Evolutionary conservation across 2,888 invertebrate species (phyloP).

Genomic region (Phengaris arion): DNA sequence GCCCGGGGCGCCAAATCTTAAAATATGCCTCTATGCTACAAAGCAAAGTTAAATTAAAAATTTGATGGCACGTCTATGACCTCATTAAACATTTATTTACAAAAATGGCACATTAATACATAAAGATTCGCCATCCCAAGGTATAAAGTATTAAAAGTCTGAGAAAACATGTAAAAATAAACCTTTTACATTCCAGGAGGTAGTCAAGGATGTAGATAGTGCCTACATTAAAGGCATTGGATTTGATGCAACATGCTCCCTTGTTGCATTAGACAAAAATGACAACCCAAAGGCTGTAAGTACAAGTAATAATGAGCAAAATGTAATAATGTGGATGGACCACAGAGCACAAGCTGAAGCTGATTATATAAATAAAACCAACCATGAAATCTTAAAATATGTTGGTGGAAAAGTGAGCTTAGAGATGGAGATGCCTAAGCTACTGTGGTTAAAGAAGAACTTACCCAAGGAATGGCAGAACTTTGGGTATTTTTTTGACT

Average conservation of each 20-base stretch:
- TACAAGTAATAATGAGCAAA: slow-evolving; percentile 84
- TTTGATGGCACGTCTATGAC: no score
- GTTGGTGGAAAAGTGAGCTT: slow-evolving; percentile 95
- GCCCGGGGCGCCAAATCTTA: no score
- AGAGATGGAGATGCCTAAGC: slow-evolving; percentile 98
- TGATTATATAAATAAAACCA: slow-evolving; percentile 85
- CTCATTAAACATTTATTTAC: no score
- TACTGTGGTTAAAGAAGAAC: slow-evolving; percentile 93
- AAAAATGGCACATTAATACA: no score
- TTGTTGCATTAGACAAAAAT: slow-evolving; percentile 87
- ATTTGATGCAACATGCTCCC: slow-evolving; percentile 97
- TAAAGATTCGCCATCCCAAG: no score
- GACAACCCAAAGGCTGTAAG: slow-evolving; percentile 86
- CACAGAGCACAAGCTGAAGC: slow-evolving; percentile 92
- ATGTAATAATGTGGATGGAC: slow-evolving; percentile 96
- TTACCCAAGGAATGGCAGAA: slow-evolving; percentile 83
- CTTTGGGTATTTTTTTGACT: slow-evolving; percentile 90
- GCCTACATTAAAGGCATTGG: slow-evolving; percentile 89
- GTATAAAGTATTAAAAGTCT: no score
- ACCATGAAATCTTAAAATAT: slow-evolving; percentile 88
- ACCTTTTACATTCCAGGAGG: slow-evolving; percentile 70
- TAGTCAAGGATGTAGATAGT: slow-evolving; percentile 74
- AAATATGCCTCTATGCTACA: no score
- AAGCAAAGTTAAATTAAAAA: no score
- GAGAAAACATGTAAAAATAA: background rate